Conservation (phyloP, 2,113 vertebrate species). For the Numenius arquata region DNA sequence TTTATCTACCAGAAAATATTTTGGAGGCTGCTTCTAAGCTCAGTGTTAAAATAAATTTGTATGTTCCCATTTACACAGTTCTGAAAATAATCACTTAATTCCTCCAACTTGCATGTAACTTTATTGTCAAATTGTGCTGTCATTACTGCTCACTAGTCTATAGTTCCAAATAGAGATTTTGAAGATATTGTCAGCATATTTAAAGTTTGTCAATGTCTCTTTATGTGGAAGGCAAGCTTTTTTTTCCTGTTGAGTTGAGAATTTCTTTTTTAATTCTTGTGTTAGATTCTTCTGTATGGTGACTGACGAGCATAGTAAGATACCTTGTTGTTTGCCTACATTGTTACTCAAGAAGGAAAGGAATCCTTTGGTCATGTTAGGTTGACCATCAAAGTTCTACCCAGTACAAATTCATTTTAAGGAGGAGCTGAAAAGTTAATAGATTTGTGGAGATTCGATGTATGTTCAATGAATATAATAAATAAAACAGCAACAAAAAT, state of each 20-base stretch:
- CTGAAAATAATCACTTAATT: neutral
- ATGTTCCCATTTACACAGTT: neutral
- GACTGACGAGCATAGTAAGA: neutral
- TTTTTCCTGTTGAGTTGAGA: neutral
- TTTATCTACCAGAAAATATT: slow-evolving; percentile 52
- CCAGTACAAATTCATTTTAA: neutral
- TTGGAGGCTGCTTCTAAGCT: slow-evolving; percentile 24
- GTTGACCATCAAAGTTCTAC: neutral
- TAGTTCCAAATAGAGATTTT: neutral
- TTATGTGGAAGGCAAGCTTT: neutral
- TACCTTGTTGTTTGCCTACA: neutral
- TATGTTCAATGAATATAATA: neutral
- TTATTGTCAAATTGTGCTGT: neutral
- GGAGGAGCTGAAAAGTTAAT: neutral
- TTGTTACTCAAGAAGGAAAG: neutral
- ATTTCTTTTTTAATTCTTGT: neutral
- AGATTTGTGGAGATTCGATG: neutral
- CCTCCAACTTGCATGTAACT: neutral
- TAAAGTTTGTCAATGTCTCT: neutral
- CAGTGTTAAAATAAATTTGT: slow-evolving; percentile 23
- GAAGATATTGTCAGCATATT: neutral
- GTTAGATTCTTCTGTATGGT: neutral
- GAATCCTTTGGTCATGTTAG: neutral
- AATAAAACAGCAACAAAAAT: neutral
- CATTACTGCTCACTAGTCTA: neutral